A percentile compares a stretch with the other conserved stretches of the same genome.
phyloP scores from a whole-genome alignment of 2,888 invertebrate species.

The Brenthis ino region DNA sequence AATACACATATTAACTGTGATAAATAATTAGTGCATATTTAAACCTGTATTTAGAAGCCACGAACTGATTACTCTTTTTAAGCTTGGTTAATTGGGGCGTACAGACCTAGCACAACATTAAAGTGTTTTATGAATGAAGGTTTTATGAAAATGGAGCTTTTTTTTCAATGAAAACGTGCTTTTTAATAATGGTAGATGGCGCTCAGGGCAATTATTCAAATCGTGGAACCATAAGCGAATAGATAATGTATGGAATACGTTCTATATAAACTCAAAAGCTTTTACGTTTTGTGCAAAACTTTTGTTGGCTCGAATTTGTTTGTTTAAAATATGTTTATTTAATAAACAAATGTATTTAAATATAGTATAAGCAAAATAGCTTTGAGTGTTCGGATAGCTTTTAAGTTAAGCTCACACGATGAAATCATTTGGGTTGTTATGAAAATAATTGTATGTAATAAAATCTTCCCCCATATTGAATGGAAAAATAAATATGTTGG shows the following conservation, averaged over 20 bases:
- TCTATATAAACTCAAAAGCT: conserved; percentile 11
- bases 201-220: conserved; percentile 22
- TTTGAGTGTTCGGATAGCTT: too few species aligned
- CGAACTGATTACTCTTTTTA: conserved; percentile 11
- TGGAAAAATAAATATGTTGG: too few species aligned
- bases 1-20: neutral
- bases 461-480: too few species aligned
- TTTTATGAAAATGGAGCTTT: conserved; percentile 24
- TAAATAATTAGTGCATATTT: neutral
- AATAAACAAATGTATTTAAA: too few species aligned
- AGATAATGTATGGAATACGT: conserved; percentile 15
- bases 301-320: too few species aligned
- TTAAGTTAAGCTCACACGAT: too few species aligned
- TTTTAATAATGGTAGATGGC: conserved; percentile 24
- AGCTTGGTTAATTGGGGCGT: conserved; percentile 18
- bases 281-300: neutral
- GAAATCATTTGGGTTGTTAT: too few species aligned
- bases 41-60: neutral
- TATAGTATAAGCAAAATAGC: too few species aligned
- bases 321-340: too few species aligned
- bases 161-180: conserved; percentile 25
- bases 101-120: conserved; percentile 18
- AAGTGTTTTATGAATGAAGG: conserved; percentile 20
- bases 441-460: too few species aligned
- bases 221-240: conserved; percentile 10